Evolutionary conservation across 53 echinoderm and acorn worm species (phyloP).

Genomic region (Glandiceps talaboti): DNA sequence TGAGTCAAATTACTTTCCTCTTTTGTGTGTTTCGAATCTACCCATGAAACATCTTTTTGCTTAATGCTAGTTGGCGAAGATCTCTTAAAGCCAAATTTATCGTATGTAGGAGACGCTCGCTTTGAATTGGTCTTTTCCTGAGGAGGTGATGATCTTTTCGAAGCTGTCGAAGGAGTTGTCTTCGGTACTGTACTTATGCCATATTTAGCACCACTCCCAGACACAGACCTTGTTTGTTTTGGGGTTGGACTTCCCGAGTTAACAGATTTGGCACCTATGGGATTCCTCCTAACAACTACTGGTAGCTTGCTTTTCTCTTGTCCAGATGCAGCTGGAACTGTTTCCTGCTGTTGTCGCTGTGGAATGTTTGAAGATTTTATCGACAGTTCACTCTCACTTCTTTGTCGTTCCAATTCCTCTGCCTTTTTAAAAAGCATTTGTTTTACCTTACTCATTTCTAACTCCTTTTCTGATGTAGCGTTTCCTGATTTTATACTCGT

Average conservation of each 20-base stretch:
- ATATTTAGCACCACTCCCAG: background rate
- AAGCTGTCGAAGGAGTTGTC: background rate
- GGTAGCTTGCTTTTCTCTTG: conserved; percentile 2
- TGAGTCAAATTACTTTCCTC: background rate
- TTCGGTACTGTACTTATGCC: background rate
- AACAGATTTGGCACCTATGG: background rate
- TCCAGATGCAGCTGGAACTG: conserved; percentile 38
- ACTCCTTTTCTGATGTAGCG: conserved; percentile 22
- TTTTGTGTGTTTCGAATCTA: background rate
- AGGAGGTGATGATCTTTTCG: background rate
- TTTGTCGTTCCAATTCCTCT: conserved; percentile 68
- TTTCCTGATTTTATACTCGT: conserved; percentile 21
- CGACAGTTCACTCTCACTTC: conserved; percentile 44
- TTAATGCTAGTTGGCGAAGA: background rate
- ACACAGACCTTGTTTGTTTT: background rate
- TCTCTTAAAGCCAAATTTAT: background rate
- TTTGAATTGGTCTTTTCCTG: background rate
- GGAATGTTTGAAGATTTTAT: conserved; percentile 28
- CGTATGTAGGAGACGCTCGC: background rate
- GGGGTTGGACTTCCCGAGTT: background rate
- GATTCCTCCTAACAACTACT: background rate
- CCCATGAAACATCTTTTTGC: background rate
- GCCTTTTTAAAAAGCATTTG: conserved; percentile 81
- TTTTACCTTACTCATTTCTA: conserved; percentile 53
- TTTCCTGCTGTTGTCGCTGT: conserved; percentile 41